Base-by-base conservation (phyloP, 2,113 vertebrate genomes). In the Balaenoptera acutorostrata region DNA sequence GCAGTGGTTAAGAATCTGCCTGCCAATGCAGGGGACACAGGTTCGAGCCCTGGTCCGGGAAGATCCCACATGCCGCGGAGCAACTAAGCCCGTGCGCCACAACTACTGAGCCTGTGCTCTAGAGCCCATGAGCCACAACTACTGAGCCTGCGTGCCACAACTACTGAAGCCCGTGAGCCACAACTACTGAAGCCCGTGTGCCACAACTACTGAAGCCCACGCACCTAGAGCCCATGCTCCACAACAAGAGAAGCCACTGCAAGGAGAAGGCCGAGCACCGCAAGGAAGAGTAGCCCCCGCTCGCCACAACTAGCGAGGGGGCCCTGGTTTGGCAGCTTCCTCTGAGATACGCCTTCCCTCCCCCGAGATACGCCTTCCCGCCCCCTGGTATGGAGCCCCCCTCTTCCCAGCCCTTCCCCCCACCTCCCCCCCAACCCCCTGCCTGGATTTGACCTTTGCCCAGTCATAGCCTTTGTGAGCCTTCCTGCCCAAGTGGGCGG, bases 231-330 rank as follows among this genome's bases (percentile, higher is more conserved):
- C 49, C 49, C 49, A 1, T 52, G 49, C 49, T 52, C 5, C 49
- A 52, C 49, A 52, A 17, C 49, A 52, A 52, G 49, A 52, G 49
- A 52, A 52, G 49, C 49, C 49, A 52, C 49, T 5, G 15, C 49
- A 15, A 52, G 1, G 14, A 49, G 49, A 15, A 49, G 49, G 14
- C 49, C 14, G 1, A 0, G 4, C 49, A 49, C 49, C 1, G 4
- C 49, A 52, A 52, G 4, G 49, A 52, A 52, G 49, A 52, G 14
- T 52, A 52, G 49, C 49, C 49, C 49, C 49, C 5, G 15, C 49
- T 52, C 14, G 1, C 49, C 14, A 14, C 49, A 52, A 52, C 49
- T 52, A 52, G 14, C 15, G 49, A 52, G 10, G 55, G 36, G n/a
- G 4, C 85, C 39, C 77, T 5, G 27, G 55, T 0, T 8, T 3